Evolutionary conservation across 92 coral and sea anemone genomes (phyloP).

Genomic region (Pocillopora grandis): DNA sequence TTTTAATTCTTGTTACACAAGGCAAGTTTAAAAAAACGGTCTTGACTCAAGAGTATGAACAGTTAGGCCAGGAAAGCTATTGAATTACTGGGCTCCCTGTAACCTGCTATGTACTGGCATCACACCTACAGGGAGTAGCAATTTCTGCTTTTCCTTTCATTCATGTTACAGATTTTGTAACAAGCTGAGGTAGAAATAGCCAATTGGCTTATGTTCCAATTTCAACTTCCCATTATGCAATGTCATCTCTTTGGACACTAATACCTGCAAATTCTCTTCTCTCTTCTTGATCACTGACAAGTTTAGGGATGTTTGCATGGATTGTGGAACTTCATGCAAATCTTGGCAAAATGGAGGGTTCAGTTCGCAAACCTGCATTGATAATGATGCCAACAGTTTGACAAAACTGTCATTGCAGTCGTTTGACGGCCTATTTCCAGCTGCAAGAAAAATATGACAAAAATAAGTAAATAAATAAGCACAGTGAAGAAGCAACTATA

Average conservation of each 20-base stretch:
- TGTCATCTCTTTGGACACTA: background rate
- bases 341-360: constrained; percentile 39
- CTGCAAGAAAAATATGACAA: background rate
- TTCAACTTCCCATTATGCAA: too few species aligned
- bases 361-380: constrained; percentile 44
- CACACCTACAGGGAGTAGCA: too few species aligned
- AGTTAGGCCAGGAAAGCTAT: background rate
- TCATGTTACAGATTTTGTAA: too few species aligned
- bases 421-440: background rate
- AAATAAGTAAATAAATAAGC: background rate
- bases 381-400: constrained; percentile 36
- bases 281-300: constrained; percentile 6
- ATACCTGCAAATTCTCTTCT: constrained; percentile 25
- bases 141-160: too few species aligned
- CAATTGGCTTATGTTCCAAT: too few species aligned
- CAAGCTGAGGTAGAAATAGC: too few species aligned
- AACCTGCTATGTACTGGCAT: background rate
- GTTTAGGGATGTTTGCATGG: background rate
- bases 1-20: background rate
- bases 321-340: constrained; percentile 9
- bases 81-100: background rate
- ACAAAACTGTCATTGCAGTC: constrained; percentile 13
- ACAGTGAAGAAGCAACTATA: background rate
- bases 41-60: too few species aligned
- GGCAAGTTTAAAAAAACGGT: too few species aligned